These are phyloP conservation scores for Philereme transversata DNA, from an alignment of 2,888 invertebrate genomes.

Conservation along the genomic window DNA sequence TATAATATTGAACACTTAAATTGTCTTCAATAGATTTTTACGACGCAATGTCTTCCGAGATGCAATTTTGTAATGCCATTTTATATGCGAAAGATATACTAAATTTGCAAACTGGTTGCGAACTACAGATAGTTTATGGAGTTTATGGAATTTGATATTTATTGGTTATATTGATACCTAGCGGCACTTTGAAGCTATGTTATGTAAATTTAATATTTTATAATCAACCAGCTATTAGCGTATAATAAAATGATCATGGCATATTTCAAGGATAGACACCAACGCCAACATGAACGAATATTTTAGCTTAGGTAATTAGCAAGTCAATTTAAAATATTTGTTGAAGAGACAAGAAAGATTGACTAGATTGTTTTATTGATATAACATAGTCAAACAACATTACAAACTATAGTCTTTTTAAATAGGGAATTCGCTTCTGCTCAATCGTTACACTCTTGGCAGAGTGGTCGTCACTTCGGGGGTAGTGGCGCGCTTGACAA, in stretches of 20 bases:
- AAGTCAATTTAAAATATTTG: slow-evolving; percentile 1
- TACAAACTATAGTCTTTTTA: no score
- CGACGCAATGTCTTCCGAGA: slow-evolving; percentile 41
- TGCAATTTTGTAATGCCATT: slow-evolving; percentile 31
- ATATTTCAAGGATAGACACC: slow-evolving; percentile 32
- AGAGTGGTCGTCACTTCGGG: no score
- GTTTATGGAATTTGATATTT: slow-evolving; percentile 16
- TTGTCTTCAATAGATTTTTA: slow-evolving; percentile 55
- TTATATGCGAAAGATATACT: slow-evolving; percentile 20
- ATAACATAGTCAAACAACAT: no score
- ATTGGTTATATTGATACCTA: slow-evolving; percentile 27
- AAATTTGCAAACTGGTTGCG: slow-evolving; percentile 23
- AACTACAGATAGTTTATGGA: slow-evolving; percentile 21
- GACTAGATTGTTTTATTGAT: slow-evolving; percentile 13
- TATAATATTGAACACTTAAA: slow-evolving; percentile 58
- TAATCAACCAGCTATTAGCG: slow-evolving; percentile 28
- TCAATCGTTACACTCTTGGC: no score
- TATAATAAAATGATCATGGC: slow-evolving; percentile 32
- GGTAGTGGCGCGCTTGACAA: no score
- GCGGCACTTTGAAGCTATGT: slow-evolving; percentile 28
- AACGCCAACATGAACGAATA: slow-evolving; percentile 26
- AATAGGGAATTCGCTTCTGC: no score
- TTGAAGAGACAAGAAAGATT: slow-evolving; percentile 29
- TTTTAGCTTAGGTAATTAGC: slow-evolving; percentile 15
- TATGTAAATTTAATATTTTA: slow-evolving; percentile 35